phyloP scores from a whole-genome alignment of 2,113 vertebrate genomes.

The Emydura subglobosa region DNA sequence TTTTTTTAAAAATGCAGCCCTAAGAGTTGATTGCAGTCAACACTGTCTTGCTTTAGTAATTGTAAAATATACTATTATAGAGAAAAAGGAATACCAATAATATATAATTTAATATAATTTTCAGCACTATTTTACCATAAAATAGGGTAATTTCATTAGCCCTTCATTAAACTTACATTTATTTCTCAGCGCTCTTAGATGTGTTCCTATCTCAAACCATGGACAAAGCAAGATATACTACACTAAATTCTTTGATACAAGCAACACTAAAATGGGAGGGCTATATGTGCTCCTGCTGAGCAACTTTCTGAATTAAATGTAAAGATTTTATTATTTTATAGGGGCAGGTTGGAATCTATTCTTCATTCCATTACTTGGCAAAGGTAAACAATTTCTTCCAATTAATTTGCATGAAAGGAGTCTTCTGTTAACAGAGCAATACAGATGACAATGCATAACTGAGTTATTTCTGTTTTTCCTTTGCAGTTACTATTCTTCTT shows the following conservation, averaged over 20 bases:
- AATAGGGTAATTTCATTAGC: too few relatives aligned
- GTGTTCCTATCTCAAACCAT: neutral
- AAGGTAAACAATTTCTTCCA: neutral
- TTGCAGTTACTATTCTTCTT: neutral
- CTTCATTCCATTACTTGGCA: neutral
- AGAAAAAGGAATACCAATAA: neutral
- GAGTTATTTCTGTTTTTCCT: neutral
- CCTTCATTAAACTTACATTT: too few relatives aligned
- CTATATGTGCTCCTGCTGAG: neutral
- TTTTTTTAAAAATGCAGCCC: constrained; percentile 14
- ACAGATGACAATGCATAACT: neutral
- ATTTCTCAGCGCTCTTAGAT: neutral
- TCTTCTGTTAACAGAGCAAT: neutral
- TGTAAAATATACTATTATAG: neutral
- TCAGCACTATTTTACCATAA: constrained; percentile 21
- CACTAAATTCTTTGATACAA: neutral
- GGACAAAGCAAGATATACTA: neutral
- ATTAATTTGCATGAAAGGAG: neutral
- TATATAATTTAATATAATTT: constrained; percentile 13
- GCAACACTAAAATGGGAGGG: neutral
- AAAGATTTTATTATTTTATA: neutral
- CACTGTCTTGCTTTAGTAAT: neutral
- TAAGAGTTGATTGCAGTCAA: neutral
- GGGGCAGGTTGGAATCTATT: neutral
- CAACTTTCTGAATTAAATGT: neutral